A percentile compares a stretch with the other conserved stretches of the same genome.
Evolutionary conservation across 2,888 invertebrate species (phyloP).

Genomic region (Phyllotreta striolata): DNA sequence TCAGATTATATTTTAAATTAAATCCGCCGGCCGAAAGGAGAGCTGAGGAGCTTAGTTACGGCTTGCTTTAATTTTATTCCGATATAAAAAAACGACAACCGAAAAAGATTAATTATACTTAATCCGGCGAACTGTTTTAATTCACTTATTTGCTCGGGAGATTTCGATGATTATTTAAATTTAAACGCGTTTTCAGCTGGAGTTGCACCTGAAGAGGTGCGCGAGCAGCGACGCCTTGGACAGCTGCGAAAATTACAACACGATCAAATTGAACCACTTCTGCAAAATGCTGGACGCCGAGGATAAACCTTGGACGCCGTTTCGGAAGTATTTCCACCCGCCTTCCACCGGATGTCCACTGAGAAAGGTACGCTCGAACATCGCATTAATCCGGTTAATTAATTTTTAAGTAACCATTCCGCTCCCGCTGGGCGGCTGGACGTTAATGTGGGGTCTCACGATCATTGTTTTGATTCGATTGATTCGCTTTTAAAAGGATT

Average conservation of each 20-base stretch:
- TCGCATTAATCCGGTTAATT: background rate
- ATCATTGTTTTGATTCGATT: slow-evolving; percentile 11
- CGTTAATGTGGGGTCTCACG: background rate
- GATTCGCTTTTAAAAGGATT: no score
- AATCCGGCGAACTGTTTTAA: no score
- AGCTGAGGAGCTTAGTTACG: no score
- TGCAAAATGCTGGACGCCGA: slow-evolving; percentile 45
- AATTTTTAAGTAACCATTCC: background rate
- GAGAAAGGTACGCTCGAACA: slow-evolving; percentile 46
- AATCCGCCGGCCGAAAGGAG: no score
- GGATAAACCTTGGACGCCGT: slow-evolving; percentile 47
- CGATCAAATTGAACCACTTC: slow-evolving; percentile 46
- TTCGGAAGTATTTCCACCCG: slow-evolving; percentile 44
- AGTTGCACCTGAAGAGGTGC: slow-evolving; percentile 47
- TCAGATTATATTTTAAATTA: no score
- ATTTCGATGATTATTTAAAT: background rate
- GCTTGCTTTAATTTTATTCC: no score
- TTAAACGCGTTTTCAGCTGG: slow-evolving; percentile 42
- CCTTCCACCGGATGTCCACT: slow-evolving; percentile 46
- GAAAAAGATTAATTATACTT: no score
- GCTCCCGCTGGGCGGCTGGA: no score
- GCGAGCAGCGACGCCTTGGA: slow-evolving; percentile 48
- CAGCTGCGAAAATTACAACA: slow-evolving; percentile 52
- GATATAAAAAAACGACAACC: no score
- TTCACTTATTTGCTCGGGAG: no score